Evolutionary conservation across 2,113 vertebrate species (phyloP).

Genomic region (Perca schrenkii): DNA sequence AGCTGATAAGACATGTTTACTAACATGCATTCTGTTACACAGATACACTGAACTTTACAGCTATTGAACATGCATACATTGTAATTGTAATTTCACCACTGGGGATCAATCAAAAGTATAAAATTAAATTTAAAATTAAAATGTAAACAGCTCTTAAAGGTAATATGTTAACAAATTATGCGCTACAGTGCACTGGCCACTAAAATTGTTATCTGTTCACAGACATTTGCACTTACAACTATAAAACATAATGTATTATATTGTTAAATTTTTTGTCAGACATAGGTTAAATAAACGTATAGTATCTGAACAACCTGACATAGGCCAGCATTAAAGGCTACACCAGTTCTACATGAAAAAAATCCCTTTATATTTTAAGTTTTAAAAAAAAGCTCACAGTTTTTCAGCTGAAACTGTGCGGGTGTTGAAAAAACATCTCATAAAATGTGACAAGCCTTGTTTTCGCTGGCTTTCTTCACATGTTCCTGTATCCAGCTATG

Average conservation of each 20-base stretch:
- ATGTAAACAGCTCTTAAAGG: not conserved
- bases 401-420: not conserved
- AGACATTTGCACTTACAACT: not conserved
- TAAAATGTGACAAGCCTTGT: conserved; percentile 10
- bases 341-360: not conserved
- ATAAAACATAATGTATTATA: not conserved
- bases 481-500: conserved; percentile 36
- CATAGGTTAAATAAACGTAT: not conserved
- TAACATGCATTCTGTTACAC: not conserved
- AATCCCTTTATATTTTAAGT: not conserved
- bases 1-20: not conserved
- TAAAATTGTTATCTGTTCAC: not conserved
- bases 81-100: too few relatives aligned
- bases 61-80: not conserved
- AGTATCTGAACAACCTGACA: not conserved
- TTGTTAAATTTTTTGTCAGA: not conserved
- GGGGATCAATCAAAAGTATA: too few relatives aligned
- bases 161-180: too few relatives aligned
- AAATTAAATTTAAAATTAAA: too few relatives aligned
- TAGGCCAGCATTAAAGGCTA: not conserved
- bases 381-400: not conserved
- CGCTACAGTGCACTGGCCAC: too few relatives aligned
- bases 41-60: not conserved
- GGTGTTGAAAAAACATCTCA: not conserved
- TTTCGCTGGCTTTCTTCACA: not conserved